Conservation (phyloP, 2,797 vertebrate genomes). For the Zalophus californianus region DNA sequence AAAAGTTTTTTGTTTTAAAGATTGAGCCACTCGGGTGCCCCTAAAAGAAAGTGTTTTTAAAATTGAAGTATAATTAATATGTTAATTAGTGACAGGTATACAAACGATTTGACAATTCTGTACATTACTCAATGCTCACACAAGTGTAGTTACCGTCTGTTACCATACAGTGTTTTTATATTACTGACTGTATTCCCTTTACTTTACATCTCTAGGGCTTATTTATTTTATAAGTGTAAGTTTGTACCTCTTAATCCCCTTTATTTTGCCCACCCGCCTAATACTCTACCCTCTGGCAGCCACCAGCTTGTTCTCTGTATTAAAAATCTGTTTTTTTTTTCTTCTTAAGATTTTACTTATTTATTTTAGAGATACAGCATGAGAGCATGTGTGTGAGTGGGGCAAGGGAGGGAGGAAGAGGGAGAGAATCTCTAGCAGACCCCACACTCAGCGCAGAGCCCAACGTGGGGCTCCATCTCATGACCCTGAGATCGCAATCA, state of each 20-base stretch:
- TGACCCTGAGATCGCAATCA: neutral
- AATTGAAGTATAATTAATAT: neutral
- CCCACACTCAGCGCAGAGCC: neutral
- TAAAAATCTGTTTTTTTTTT: neutral
- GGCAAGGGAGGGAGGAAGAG: neutral
- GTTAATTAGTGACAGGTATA: neutral
- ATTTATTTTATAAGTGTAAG: neutral
- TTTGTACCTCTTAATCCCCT: neutral
- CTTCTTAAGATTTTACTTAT: neutral
- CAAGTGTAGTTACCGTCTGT: neutral
- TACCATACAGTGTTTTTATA: neutral
- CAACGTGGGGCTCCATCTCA: neutral
- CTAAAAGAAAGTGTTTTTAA: neutral
- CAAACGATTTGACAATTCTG: neutral
- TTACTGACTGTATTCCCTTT: neutral
- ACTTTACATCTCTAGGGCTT: neutral
- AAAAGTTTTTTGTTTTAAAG: neutral
- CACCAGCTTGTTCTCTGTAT: neutral
- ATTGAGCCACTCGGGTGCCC: neutral
- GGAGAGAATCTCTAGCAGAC: neutral
- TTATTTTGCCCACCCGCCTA: neutral
- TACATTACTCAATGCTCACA: neutral
- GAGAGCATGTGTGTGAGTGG: neutral
- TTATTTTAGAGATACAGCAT: neutral
- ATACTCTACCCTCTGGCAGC: neutral